Evolutionary conservation across 1,140 invertebrate species (phyloP), one percentile per base, ranked within the genome.

Genomic region (Lanistes nyassanus): DNA sequence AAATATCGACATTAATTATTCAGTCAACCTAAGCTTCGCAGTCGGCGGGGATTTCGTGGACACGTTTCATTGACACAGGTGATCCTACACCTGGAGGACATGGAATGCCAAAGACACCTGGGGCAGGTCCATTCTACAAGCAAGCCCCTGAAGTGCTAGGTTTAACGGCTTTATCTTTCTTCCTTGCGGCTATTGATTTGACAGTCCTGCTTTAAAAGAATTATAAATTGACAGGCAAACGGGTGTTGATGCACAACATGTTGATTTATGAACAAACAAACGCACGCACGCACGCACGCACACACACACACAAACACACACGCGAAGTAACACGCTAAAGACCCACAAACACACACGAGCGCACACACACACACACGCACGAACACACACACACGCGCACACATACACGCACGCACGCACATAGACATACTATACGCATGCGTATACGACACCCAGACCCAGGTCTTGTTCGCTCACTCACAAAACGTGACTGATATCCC

Each of bases 231-330:
- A 13, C 2, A 47, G 5, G 42, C n/a, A n/a, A n/a, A n/a, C n/a
- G n/a, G n/a, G n/a, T n/a, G n/a, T n/a, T n/a, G n/a, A n/a, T n/a
- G n/a, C n/a, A n/a, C n/a, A n/a, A n/a, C n/a, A n/a, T n/a, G n/a
- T n/a, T n/a, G n/a, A n/a, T n/a, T n/a, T n/a, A n/a, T n/a, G n/a
- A 9, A 60, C 62, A 31, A 5, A 65, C 29, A 65, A 5, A 31
- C 5, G 39, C 13, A 65, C 62, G n/a, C 21, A 65, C 62, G 31
- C 6, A 31, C 62, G 23, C 62, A 65, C 21, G 39, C 62, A 65
- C 6, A 65, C 21, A 65, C 62, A 65, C 62, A 34, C 5, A 65
- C 16, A 65, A 16, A 65, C 62, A 26, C 11, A 62, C 58, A 62
- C 23, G 31, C n/a, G 6, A 26, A 62, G 26, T 11, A 7, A 11